Evolutionary conservation across 2,888 invertebrate species (phyloP).

Genomic region (Myopa testacea): DNA sequence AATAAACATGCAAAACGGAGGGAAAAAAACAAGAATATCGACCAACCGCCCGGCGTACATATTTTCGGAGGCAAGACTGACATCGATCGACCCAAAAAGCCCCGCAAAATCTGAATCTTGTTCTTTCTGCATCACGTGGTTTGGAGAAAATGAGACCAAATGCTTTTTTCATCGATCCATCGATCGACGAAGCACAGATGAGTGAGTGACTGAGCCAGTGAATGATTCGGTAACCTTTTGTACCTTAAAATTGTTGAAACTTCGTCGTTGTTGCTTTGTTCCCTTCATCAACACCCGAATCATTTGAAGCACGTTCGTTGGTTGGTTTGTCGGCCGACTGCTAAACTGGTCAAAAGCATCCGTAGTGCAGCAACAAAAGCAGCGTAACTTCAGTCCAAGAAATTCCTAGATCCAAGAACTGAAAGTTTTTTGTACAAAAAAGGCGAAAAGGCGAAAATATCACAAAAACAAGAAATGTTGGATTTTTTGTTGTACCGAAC

Average conservation of each 20-base stretch:
- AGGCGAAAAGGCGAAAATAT: not conserved
- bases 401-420: conserved; percentile 10
- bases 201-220: not conserved
- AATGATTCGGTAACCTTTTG: not conserved
- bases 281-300: not conserved
- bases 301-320: conserved; percentile 9
- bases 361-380: not conserved
- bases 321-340: not conserved
- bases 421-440: not conserved
- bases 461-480: not conserved
- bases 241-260: not conserved
- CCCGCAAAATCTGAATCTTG: not conserved
- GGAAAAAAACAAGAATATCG: not conserved
- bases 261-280: conserved; percentile 17
- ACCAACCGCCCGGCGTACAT: not conserved
- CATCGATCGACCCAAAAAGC: conserved; percentile 1
- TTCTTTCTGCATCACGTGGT: not conserved
- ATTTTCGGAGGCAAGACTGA: not conserved
- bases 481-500: not conserved
- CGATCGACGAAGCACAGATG: not conserved
- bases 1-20: not conserved
- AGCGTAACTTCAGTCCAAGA: not conserved
- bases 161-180: not conserved
- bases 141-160: not conserved
- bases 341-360: not conserved